These are phyloP conservation scores for Dermatemys mawii DNA, from an alignment of 2,113 vertebrate genomes.

Conservation along the genomic window DNA sequence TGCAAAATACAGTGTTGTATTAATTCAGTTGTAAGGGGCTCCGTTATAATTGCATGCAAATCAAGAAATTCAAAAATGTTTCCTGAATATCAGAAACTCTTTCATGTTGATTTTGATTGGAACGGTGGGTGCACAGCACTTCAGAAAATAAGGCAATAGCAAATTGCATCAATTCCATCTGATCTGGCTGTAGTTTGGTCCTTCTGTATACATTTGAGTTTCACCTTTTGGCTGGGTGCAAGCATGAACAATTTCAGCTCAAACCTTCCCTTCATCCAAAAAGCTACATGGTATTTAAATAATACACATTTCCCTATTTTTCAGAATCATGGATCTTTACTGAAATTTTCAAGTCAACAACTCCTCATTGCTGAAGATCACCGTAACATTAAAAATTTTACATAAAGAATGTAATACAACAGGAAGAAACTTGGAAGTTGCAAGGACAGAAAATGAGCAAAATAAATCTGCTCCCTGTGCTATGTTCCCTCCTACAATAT, in stretches of 20 bases:
- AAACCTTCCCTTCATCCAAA: neutral
- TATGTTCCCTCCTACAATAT: neutral
- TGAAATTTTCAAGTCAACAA: neutral
- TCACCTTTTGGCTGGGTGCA: neutral
- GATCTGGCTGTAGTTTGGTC: neutral
- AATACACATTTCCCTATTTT: neutral
- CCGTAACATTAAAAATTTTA: neutral
- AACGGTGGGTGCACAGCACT: neutral
- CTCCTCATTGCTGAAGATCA: neutral
- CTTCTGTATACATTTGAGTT: neutral
- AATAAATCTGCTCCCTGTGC: neutral
- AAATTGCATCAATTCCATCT: neutral
- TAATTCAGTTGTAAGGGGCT: neutral
- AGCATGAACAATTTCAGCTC: neutral
- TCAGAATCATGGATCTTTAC: neutral
- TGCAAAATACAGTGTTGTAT: neutral
- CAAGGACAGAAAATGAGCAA: neutral
- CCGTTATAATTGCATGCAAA: neutral
- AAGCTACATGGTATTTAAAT: neutral
- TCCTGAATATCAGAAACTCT: neutral
- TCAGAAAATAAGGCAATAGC: neutral
- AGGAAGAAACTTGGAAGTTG: neutral
- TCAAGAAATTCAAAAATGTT: neutral
- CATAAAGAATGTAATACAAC: neutral
- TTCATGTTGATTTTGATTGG: neutral